Evolutionary conservation across 2,888 invertebrate species (phyloP), one percentile per base, ranked within the genome.

Genomic region (Catocala nupta): DNA sequence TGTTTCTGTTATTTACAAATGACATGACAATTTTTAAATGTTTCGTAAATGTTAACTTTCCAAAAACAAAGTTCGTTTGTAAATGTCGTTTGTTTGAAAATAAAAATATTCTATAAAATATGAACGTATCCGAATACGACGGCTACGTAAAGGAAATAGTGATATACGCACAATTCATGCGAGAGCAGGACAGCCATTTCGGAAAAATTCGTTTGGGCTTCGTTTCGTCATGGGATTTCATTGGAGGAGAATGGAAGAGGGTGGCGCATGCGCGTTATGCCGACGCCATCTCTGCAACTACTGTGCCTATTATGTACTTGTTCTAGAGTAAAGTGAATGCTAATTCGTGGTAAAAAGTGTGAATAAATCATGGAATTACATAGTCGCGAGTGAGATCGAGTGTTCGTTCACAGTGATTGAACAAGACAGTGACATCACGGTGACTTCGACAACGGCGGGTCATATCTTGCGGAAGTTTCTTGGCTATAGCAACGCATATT

Each of bases 191-290:
- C 44, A 79, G 73, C 65, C 25, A 42, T 75, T 70, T 84, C 80
- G 81, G 80, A 80, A 82, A 81, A 80, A 82, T 83, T 88, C 87
- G 89, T 86, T 84, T 84, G 71, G 68, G 78, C 80, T 83, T 89
- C 84, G 82, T 87, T 85, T 86, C 82, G 81, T 83, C 81, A 84
- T 77, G 76, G 76, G 76, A 80, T 85, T 83, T 87, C 86, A 93
- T 93, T 93, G 93, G 93, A 80, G 76, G 85, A 87, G 71, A 81
- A 75, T 80, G 80, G 84, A 86, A 87, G 90, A 92, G 90, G 92
- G 91, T 92, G 93, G 94, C 93, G 94, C 94, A 93, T 93, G 94
- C 94, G 94, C 93, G 93, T 92, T 93, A 83, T 89, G 92, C 90
- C 93, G 94, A 95, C 94, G 94, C 94, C 94, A 94, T 94, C 93